Base-by-base conservation (phyloP, 1,140 invertebrate species). In the Drosophila arawakana region DNA sequence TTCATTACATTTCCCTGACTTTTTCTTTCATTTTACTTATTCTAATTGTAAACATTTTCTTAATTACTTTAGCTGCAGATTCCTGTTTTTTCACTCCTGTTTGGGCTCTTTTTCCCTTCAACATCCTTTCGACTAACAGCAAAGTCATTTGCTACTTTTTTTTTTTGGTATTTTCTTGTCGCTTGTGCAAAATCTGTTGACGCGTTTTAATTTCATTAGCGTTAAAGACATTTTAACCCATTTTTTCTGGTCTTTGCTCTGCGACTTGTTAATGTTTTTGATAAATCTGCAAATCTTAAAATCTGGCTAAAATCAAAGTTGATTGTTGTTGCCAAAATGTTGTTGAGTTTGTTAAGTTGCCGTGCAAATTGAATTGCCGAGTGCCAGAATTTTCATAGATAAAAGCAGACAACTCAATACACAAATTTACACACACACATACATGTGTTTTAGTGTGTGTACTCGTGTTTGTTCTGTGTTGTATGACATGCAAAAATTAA, bases 191-290 rank as follows among this genome's bases (percentile, higher is more conserved):
- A 77, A 74, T 75, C 72, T 75, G 66, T 66, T 75, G 35, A 78
- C 66, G 71, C 65, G 60, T 65, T 86, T 81, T 88, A 88, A 86
- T 88, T 86, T 82, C 83, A 86, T 86, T 86, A 86, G 73, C 75
- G 68, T 67, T 71, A 66, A 88, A 50, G 61, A 79, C 63, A 71
- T 58, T 52, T 66, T 62, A 61, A 62, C 47, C 62, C 35, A 55
- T 57, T 73, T 43, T 25, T 39, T n/a, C 7, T 15, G 25, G 2
- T 30, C 25, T 30, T 30, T 30, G 5, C 25, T 60, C 25, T 18
- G 47, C 6, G 10, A 21, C 2, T 8, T 35, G 39, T 50, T 72
- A 30, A 30, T 30, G 50, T 35, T 70, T 35, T 43, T 73, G 34
- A 49, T 21, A 68, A 59, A 50, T 70, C 46, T 44, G 44, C 54